These are phyloP conservation scores for Puntigrus tetrazona DNA, from an alignment of 2,113 vertebrate genomes.

Conservation along the genomic window DNA sequence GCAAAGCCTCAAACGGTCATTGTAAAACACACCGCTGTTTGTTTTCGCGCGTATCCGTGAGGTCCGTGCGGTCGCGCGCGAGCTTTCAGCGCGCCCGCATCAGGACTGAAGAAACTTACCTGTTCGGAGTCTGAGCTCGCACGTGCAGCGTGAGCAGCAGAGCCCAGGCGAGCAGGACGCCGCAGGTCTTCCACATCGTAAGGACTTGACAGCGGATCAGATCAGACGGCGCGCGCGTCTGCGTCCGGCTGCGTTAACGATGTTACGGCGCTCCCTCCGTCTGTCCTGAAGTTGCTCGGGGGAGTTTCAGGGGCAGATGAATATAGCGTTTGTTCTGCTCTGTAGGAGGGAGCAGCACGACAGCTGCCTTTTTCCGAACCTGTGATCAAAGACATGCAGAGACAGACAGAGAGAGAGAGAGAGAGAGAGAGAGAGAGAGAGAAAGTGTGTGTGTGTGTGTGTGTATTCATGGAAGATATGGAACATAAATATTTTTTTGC, in stretches of 20 bases:
- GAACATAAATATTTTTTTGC: no score
- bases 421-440: slow-evolving; percentile 25
- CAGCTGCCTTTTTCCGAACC: slow-evolving; percentile 59
- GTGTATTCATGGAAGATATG: no score
- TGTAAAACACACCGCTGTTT: no score
- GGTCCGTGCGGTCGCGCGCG: not conserved
- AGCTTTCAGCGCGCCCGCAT: slow-evolving; percentile 1
- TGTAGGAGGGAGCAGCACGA: slow-evolving; percentile 74
- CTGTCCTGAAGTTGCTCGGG: slow-evolving; percentile 69
- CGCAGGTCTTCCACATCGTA: slow-evolving; percentile 74
- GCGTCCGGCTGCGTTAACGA: slow-evolving; percentile 62
- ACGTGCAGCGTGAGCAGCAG: slow-evolving; percentile 67
- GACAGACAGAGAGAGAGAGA: not conserved
- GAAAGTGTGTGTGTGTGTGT: no score
- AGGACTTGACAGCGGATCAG: slow-evolving; percentile 39
- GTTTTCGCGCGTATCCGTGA: not conserved
- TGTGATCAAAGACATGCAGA: slow-evolving; percentile 42
- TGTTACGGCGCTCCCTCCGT: slow-evolving; percentile 60
- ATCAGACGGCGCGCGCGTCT: slow-evolving; percentile 58
- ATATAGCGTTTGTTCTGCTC: slow-evolving; percentile 82
- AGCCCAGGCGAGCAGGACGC: slow-evolving; percentile 69
- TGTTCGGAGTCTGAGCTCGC: slow-evolving; percentile 71
- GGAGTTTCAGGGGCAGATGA: slow-evolving; percentile 74
- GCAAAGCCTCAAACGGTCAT: not conserved
- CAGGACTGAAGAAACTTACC: slow-evolving; percentile 68